Evolutionary conservation across 1,140 invertebrate species (phyloP).

Genomic region (Drosophila equinoxialis): DNA sequence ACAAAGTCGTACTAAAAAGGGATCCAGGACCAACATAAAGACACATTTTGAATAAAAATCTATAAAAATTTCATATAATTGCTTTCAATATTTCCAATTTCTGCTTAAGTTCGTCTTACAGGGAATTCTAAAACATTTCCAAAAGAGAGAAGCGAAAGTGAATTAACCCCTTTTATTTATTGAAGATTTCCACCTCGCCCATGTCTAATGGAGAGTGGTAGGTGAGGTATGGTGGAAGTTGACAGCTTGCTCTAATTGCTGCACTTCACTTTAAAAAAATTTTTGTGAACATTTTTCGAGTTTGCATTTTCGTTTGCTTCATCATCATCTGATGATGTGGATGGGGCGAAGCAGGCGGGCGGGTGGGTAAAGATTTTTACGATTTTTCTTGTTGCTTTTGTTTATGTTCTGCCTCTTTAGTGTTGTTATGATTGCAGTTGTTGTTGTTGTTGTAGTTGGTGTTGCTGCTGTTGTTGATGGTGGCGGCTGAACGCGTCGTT

Average conservation of each 20-base stretch:
- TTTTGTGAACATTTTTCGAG: slow-evolving; percentile 29
- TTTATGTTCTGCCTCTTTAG: slow-evolving; percentile 77
- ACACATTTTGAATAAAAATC: no score
- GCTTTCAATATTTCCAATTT: no score
- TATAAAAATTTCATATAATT: no score
- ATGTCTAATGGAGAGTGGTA: no score
- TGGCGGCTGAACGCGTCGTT: slow-evolving; percentile 51
- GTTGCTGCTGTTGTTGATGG: slow-evolving; percentile 46
- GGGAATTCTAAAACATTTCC: no score
- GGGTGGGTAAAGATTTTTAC: slow-evolving; percentile 32
- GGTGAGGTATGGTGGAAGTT: slow-evolving; percentile 10
- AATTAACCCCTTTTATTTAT: no score
- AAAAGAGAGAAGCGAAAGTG: no score
- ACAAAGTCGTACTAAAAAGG: slow-evolving; percentile 4
- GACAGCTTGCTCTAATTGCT: slow-evolving; percentile 63
- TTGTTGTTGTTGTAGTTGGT: background rate
- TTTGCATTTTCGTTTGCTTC: slow-evolving; percentile 41
- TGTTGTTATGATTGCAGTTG: slow-evolving; percentile 76
- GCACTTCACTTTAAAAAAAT: slow-evolving; percentile 41
- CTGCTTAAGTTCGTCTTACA: no score
- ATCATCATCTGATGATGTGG: background rate
- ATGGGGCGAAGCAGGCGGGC: background rate
- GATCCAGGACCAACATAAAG: background rate
- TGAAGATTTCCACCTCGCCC: no score
- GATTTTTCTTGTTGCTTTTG: slow-evolving; percentile 53